phyloP scores from a whole-genome alignment of 1,140 invertebrate genomes.

The Parasteatoda tepidariorum region DNA sequence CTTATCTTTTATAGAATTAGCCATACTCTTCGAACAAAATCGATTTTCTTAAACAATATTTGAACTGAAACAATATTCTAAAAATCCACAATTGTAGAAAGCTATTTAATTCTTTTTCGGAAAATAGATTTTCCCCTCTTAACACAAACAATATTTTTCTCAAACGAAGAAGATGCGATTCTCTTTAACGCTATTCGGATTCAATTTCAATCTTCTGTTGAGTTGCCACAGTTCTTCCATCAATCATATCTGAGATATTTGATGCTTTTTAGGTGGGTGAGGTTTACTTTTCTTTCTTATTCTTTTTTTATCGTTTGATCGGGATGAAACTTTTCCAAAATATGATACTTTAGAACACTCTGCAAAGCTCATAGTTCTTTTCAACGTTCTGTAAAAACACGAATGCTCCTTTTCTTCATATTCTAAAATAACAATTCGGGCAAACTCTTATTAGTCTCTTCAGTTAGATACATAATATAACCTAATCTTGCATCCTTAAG shows the following conservation, averaged over 20 bases:
- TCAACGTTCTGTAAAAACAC: no score
- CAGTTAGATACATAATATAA: no score
- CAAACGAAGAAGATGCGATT: neutral
- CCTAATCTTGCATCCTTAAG: no score
- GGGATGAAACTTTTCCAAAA: neutral
- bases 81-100: no score
- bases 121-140: neutral
- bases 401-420: no score
- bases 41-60: no score
- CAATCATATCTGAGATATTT: conserved; percentile 15
- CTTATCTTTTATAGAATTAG: no score
- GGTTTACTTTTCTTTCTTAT: neutral
- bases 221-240: conserved; percentile 22
- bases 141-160: neutral
- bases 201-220: conserved; percentile 17
- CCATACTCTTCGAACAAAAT: no score
- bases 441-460: no score
- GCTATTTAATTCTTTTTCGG: no score
- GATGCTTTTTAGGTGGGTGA: neutral
- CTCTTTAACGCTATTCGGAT: conserved; percentile 20
- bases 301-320: neutral
- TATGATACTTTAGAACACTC: conserved; percentile 2
- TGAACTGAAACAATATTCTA: no score
- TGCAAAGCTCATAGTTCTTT: neutral
- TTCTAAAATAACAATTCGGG: no score